phyloP scores from a whole-genome alignment of 1,140 invertebrate species.

The Platorchestia sp. region DNA sequence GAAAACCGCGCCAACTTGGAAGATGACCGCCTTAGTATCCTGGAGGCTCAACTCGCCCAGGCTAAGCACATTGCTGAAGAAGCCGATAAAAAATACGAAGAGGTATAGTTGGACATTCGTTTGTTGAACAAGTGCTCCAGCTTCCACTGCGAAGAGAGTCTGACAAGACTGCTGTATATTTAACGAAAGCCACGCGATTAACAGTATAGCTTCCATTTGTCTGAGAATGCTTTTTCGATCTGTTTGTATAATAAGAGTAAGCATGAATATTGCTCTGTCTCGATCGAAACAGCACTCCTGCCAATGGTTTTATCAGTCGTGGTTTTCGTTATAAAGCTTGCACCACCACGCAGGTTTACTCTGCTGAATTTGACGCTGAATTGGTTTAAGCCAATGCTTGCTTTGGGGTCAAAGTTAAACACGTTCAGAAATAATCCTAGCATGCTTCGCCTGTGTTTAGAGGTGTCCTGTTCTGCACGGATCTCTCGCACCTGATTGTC shows the following conservation, averaged over 20 bases:
- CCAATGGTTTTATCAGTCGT: not conserved
- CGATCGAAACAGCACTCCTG: conserved; percentile 12
- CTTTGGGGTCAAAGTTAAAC: conserved; percentile 13
- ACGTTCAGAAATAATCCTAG: not conserved
- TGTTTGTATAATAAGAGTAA: not conserved
- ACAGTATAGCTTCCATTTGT: not conserved
- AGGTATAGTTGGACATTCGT: conserved; percentile 77
- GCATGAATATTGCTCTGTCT: conserved; percentile 7
- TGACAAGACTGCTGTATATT: conserved; percentile 6
- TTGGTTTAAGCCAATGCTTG: conserved; percentile 6
- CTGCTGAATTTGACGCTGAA: conserved; percentile 26
- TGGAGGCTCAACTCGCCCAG: conserved; percentile 95
- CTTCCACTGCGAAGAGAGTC: not conserved
- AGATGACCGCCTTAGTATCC: conserved; percentile 93
- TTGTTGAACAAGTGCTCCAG: not conserved
- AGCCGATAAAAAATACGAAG: conserved; percentile 99
- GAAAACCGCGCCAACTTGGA: conserved; percentile 99
- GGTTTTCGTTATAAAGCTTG: conserved; percentile 12
- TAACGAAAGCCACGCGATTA: conserved; percentile 9
- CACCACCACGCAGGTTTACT: not conserved
- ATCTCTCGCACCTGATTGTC: conserved; percentile 32
- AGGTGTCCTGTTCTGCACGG: conserved; percentile 20
- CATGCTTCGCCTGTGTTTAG: conserved; percentile 17
- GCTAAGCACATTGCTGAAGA: conserved; percentile 98
- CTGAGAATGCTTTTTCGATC: not conserved